Percentiles rank a stretch among this genome's conserved stretches.
phyloP scores from a whole-genome alignment of 2,888 invertebrate species.

The Myathropa florea region DNA sequence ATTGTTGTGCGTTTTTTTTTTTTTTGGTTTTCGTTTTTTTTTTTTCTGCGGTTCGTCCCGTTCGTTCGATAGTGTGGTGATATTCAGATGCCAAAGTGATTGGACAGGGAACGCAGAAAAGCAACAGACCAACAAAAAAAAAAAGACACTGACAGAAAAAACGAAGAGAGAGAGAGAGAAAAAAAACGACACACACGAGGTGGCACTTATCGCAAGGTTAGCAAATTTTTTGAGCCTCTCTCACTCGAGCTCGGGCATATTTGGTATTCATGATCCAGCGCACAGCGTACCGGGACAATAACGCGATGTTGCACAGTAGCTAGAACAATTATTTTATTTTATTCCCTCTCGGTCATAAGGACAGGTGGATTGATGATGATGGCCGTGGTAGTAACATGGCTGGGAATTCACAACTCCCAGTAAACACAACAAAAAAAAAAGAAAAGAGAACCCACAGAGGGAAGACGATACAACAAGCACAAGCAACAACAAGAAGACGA shows the following conservation, averaged over 20 bases:
- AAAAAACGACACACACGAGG: slow-evolving; percentile 50
- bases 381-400: slow-evolving; percentile 51
- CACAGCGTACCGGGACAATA: slow-evolving; percentile 49
- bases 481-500: not conserved
- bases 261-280: slow-evolving; percentile 61
- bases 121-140: slow-evolving; percentile 2
- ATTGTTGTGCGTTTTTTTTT: slow-evolving; percentile 36
- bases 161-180: not conserved
- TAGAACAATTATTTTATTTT: slow-evolving; percentile 71
- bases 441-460: too few species aligned
- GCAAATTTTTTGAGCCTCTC: slow-evolving; percentile 52
- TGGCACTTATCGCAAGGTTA: slow-evolving; percentile 70
- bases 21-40: not conserved
- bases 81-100: slow-evolving; percentile 68
- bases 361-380: slow-evolving; percentile 71
- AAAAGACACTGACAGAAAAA: not conserved
- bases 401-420: slow-evolving; percentile 63
- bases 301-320: slow-evolving; percentile 69
- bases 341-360: slow-evolving; percentile 69
- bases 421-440: slow-evolving; percentile 17
- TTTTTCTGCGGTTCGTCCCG: slow-evolving; percentile 47
- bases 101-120: slow-evolving; percentile 18
- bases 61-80: slow-evolving; percentile 53
- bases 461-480: not conserved
- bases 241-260: slow-evolving; percentile 11